Evolutionary conservation across 1,140 invertebrate genomes (phyloP), one percentile per base, ranked within the genome.

Genomic region (Drosophila sulfurigaster): DNA sequence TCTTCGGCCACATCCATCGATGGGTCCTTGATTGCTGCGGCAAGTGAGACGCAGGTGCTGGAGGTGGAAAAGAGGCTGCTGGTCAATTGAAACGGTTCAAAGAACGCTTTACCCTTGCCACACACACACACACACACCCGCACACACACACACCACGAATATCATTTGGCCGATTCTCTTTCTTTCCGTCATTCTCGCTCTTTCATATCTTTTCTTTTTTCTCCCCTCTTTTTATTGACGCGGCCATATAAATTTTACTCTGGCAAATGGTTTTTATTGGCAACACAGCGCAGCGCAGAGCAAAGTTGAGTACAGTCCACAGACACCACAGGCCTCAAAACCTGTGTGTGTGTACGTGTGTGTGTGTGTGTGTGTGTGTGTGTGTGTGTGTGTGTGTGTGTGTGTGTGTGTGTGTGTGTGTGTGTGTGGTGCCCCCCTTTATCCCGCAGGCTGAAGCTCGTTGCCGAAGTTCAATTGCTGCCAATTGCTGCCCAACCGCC

Each of bases 201-300:
- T 41, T 28, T 46, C 56, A 5, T 46, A 43, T 66, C 48, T 13
- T 58, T 49, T 11, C 41, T 41, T 35, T 38, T 38, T 72, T 49
- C 38, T 62, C 41, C 45, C 10, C 25, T 6, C 16, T 79, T 65
- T 87, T 78, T 68, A 89, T 81, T 78, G 83, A 89, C 78, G 81
- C 81, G 80, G 54, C 77, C 73, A 88, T 88, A 88, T 88, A 88
- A 88, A 88, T 88, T 89, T 88, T 81, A 83, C 70, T 81, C 85
- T 89, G 85, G 85, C 80, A 88, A 88, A 88, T 88, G 83, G 83
- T 76, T 88, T 88, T 88, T 89, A 88, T 88, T 88, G 83, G 83
- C 83, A 88, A 63, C 65, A 69, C 35, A 38, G 35, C 35, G 2
- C 30, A 32, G 30, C 5, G 60, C 71, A 56, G 63, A 68, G 73